Conservation (phyloP, 2,113 vertebrate species). For the Odocoileus hemionus region DNA sequence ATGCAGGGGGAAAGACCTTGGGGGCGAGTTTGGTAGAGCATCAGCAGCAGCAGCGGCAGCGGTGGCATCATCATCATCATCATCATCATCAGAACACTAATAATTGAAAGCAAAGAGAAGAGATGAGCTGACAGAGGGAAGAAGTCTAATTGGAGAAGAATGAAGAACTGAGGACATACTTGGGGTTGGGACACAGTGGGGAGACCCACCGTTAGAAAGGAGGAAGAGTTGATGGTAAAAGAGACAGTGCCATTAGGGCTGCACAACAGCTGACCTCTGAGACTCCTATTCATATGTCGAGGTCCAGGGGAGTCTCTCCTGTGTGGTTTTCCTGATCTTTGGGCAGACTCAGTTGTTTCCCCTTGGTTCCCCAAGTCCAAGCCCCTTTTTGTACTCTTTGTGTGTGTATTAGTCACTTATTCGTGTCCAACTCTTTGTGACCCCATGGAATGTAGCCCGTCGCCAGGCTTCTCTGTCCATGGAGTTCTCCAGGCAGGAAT, state of each 20-base stretch:
- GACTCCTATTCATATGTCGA: neutral
- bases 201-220: neutral
- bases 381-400: neutral
- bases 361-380: neutral
- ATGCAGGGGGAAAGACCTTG: neutral
- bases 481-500: neutral
- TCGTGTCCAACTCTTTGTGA: neutral
- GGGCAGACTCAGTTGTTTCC: neutral
- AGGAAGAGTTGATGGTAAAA: neutral
- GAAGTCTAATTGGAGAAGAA: neutral
- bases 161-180: neutral
- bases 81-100: neutral
- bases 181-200: neutral
- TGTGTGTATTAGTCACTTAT: neutral
- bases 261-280: neutral
- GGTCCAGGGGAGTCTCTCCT: neutral
- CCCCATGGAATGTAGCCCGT: neutral
- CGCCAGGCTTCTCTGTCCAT: neutral
- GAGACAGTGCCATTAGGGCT: neutral
- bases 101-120: neutral
- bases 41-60: neutral
- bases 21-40: neutral
- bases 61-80: fast-evolving
- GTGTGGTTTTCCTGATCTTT: neutral
- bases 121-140: neutral